phyloP scores from a whole-genome alignment of 2,113 vertebrate genomes.

The Brienomyrus longianalis region DNA sequence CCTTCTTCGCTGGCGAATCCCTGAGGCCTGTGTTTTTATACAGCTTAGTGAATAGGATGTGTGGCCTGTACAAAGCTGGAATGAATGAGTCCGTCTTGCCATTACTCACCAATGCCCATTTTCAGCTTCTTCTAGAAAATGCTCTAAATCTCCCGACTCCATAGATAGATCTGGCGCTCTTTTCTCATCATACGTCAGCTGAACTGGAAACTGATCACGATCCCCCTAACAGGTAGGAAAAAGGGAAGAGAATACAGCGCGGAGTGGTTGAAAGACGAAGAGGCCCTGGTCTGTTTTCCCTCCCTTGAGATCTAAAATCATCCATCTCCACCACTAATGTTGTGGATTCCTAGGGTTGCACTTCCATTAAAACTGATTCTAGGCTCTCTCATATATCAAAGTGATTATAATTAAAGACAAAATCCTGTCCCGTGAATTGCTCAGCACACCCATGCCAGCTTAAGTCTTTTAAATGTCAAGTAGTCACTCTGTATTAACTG shows the following conservation, averaged over 20 bases:
- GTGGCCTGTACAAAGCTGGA: neutral
- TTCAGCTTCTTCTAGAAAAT: constrained; percentile 71
- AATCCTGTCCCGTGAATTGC: constrained; percentile 30
- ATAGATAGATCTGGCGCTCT: constrained; percentile 54
- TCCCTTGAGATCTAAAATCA: constrained; percentile 8
- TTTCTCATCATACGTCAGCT: constrained; percentile 65
- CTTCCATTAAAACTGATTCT: constrained; percentile 28
- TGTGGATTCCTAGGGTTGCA: constrained; percentile 8
- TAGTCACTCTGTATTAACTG: constrained; percentile 40
- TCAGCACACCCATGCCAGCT: constrained; percentile 27
- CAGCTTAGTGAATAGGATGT: neutral
- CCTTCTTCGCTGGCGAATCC: neutral
- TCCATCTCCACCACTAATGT: constrained; percentile 8
- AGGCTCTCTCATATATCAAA: constrained; percentile 31
- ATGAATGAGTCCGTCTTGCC: neutral
- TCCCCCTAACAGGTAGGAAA: constrained; percentile 52
- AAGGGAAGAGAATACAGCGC: constrained; percentile 1
- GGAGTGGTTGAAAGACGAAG: constrained; percentile 8
- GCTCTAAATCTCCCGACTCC: constrained; percentile 62
- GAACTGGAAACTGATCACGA: constrained; percentile 64
- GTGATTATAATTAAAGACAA: constrained; percentile 38
- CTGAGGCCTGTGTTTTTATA: neutral
- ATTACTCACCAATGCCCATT: constrained; percentile 74
- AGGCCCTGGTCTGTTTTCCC: constrained; percentile 1
- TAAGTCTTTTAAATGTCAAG: constrained; percentile 59